Percentiles rank a stretch among this genome's conserved stretches.
Conservation (phyloP, 2,888 invertebrate species). For the Lepidocyrtinus sp. region DNA sequence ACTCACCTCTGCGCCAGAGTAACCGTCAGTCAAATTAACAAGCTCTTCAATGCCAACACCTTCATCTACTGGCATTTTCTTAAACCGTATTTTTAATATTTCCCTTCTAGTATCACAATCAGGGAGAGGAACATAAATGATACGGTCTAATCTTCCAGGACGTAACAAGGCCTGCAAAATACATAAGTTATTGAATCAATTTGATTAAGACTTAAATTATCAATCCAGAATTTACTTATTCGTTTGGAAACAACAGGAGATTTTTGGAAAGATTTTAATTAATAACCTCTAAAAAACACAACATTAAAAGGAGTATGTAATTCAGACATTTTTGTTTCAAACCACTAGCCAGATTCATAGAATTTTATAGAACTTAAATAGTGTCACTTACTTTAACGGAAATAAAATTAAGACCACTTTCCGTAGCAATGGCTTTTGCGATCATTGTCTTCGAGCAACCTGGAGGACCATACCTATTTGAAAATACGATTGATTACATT, state of each 20-base stretch:
- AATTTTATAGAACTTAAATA: no score
- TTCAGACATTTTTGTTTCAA: no score
- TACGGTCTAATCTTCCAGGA: conserved; percentile 91
- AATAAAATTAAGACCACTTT: conserved; percentile 94
- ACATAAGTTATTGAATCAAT: neutral
- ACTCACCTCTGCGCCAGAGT: conserved; percentile 90
- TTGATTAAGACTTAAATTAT: conserved; percentile 15
- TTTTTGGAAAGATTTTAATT: no score
- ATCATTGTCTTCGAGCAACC: conserved; percentile 99
- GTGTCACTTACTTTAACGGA: conserved; percentile 85
- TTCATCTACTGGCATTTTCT: conserved; percentile 79
- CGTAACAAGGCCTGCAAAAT: conserved; percentile 84
- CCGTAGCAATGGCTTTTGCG: conserved; percentile 96
- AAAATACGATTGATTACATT: neutral
- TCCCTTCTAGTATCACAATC: conserved; percentile 83
- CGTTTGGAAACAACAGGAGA: neutral
- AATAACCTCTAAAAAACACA: no score
- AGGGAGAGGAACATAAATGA: conserved; percentile 94
- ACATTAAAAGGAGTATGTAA: no score
- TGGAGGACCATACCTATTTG: conserved; percentile 74
- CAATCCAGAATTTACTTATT: neutral
- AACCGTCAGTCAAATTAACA: conserved; percentile 82
- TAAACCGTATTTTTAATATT: conserved; percentile 85
- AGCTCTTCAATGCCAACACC: conserved; percentile 80
- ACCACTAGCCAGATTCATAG: no score